Evolutionary conservation across 2,888 invertebrate species (phyloP).

Genomic region (Eugnorisma glareosa): DNA sequence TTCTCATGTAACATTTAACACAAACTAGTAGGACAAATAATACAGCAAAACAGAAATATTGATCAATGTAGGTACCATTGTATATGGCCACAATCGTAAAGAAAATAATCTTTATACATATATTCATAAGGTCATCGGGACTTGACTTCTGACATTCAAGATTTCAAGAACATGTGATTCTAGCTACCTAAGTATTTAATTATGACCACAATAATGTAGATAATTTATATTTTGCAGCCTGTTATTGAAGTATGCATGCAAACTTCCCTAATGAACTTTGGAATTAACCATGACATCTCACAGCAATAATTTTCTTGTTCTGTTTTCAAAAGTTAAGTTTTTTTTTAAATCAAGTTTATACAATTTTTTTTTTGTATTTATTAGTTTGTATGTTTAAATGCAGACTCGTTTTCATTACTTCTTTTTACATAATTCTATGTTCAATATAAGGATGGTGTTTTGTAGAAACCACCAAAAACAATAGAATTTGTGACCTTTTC

Average conservation of each 20-base stretch:
- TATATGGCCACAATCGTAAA: neutral
- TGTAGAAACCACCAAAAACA: constrained; percentile 85
- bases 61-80: neutral
- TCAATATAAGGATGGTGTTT: constrained; percentile 81
- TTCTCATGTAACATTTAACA: neutral
- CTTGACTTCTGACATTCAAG: constrained; percentile 50
- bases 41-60: constrained; percentile 4
- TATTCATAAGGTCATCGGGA: constrained; percentile 41
- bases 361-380: constrained; percentile 13
- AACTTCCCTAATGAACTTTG: constrained; percentile 19
- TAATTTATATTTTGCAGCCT: constrained; percentile 38
- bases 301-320: constrained; percentile 24
- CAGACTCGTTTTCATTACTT: constrained; percentile 27
- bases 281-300: constrained; percentile 43
- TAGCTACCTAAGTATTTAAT: constrained; percentile 37
- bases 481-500: constrained; percentile 90
- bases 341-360: neutral
- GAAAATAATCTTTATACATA: constrained; percentile 11
- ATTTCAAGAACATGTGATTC: constrained; percentile 48
- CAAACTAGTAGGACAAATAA: neutral
- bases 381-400: constrained; percentile 22
- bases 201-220: constrained; percentile 31
- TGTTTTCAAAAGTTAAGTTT: constrained; percentile 3
- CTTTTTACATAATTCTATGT: neutral
- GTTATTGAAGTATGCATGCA: constrained; percentile 13